Conservation (phyloP, 2,888 invertebrate genomes). For the Apotomis capreana region DNA sequence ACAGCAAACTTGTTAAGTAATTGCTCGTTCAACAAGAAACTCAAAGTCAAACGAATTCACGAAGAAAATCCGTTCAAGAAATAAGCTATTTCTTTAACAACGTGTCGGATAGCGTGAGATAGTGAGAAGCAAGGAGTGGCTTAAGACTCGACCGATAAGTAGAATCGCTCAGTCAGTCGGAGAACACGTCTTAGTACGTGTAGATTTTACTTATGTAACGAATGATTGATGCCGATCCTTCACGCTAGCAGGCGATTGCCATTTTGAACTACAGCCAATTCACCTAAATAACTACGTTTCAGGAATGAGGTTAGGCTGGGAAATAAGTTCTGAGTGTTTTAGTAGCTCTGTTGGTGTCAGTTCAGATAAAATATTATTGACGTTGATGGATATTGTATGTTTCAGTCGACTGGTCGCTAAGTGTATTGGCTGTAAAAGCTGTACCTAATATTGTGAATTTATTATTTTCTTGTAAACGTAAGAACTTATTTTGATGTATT, state of each 20-base stretch:
- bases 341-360: background rate
- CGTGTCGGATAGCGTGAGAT: constrained; percentile 17
- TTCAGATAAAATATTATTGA: background rate
- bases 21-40: background rate
- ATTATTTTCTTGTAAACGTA: too few relatives aligned
- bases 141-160: constrained; percentile 35
- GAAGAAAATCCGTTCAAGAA: constrained; percentile 22
- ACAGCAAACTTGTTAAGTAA: too few relatives aligned
- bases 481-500: too few relatives aligned
- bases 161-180: constrained; percentile 26
- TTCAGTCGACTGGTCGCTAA: background rate
- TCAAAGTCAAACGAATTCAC: constrained; percentile 8
- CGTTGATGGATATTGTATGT: background rate
- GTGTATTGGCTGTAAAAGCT: background rate
- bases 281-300: constrained; percentile 20
- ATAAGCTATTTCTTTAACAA: constrained; percentile 30
- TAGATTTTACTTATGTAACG: constrained; percentile 24
- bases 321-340: background rate
- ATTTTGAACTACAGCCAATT: constrained; percentile 12
- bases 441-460: too few relatives aligned
- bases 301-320: background rate
- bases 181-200: constrained; percentile 23
- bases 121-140: constrained; percentile 22
- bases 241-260: constrained; percentile 10
- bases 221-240: constrained; percentile 28